phyloP scores from a whole-genome alignment of 2,888 invertebrate genomes.

The Pseudoips prasinana region DNA sequence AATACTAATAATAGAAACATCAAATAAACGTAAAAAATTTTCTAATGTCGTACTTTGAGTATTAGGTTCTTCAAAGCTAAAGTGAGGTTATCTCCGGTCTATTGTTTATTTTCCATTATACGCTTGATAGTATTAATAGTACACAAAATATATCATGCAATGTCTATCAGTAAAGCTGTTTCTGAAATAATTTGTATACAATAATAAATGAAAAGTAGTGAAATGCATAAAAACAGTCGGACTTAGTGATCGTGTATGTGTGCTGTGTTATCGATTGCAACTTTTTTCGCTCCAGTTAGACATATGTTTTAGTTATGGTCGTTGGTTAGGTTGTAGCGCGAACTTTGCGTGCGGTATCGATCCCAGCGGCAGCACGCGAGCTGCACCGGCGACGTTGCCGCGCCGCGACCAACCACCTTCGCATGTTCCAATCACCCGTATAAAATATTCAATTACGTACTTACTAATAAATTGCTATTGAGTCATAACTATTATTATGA shows the following conservation, averaged over 20 bases:
- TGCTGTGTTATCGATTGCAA: constrained; percentile 6
- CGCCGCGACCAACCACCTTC: constrained; percentile 29
- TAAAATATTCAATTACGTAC: constrained; percentile 32
- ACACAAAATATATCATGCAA: too few relatives aligned
- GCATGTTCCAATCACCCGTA: constrained; percentile 30
- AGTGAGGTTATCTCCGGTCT: too few relatives aligned
- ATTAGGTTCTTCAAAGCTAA: too few relatives aligned
- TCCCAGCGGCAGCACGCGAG: constrained; percentile 71
- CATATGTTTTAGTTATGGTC: constrained; percentile 39
- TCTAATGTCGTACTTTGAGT: too few relatives aligned
- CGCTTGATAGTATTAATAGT: too few relatives aligned
- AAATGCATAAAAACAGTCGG: too few relatives aligned
- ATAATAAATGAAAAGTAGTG: too few relatives aligned
- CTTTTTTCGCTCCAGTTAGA: constrained; percentile 10
- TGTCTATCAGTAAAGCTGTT: too few relatives aligned
- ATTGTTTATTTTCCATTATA: too few relatives aligned
- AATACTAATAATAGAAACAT: too few relatives aligned
- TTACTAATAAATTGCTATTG: constrained; percentile 25
- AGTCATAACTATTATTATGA: constrained; percentile 17
- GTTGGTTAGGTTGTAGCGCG: constrained; percentile 56
- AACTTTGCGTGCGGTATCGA: constrained; percentile 74
- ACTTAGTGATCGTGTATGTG: constrained; percentile 1
- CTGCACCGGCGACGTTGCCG: constrained; percentile 38
- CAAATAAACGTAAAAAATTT: too few relatives aligned
- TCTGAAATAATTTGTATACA: too few relatives aligned